These are phyloP conservation scores for Lasioglossum leucozonium DNA, from an alignment of 2,888 invertebrate genomes.

Conservation along the genomic window DNA sequence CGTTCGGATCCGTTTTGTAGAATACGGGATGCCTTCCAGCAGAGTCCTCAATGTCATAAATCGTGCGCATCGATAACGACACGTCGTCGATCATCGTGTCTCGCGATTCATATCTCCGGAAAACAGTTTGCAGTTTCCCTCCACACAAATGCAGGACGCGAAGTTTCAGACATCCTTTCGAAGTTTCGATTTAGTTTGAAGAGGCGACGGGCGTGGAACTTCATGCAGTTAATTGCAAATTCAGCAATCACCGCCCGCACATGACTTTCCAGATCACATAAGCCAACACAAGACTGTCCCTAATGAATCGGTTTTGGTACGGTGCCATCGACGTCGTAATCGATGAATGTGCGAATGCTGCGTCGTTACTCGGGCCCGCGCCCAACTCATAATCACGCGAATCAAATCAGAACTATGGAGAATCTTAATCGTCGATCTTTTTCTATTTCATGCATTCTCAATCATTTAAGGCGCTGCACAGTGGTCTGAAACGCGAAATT, in stretches of 20 bases:
- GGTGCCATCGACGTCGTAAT: slow-evolving; percentile 44
- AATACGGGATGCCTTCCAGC: not conserved
- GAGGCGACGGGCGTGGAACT: not conserved
- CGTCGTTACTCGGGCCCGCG: slow-evolving; percentile 3
- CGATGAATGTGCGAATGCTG: slow-evolving; percentile 37
- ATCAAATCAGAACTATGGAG: not conserved
- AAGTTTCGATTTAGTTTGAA: slow-evolving; percentile 29
- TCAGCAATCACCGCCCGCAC: slow-evolving; percentile 61
- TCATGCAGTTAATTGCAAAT: slow-evolving; percentile 46
- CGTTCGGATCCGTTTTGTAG: not conserved
- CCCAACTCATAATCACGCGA: not conserved
- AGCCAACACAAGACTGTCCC: slow-evolving; percentile 33
- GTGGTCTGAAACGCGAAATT: no score
- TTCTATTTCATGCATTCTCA: not conserved
- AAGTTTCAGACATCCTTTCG: slow-evolving; percentile 32
- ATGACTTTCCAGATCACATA: slow-evolving; percentile 55
- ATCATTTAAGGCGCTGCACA: no score
- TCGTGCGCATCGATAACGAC: not conserved
- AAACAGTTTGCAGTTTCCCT: slow-evolving; percentile 14
- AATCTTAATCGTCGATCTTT: slow-evolving; percentile 1
- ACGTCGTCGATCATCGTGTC: slow-evolving; percentile 1
- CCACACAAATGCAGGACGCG: not conserved
- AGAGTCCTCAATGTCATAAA: not conserved
- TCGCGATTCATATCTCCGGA: not conserved
- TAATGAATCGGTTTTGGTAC: slow-evolving; percentile 65